Percentiles rank a stretch among this genome's conserved stretches.
phyloP scores from a whole-genome alignment of 35 echinoderm and acorn worm species.

The Stichopus chloronotus region DNA sequence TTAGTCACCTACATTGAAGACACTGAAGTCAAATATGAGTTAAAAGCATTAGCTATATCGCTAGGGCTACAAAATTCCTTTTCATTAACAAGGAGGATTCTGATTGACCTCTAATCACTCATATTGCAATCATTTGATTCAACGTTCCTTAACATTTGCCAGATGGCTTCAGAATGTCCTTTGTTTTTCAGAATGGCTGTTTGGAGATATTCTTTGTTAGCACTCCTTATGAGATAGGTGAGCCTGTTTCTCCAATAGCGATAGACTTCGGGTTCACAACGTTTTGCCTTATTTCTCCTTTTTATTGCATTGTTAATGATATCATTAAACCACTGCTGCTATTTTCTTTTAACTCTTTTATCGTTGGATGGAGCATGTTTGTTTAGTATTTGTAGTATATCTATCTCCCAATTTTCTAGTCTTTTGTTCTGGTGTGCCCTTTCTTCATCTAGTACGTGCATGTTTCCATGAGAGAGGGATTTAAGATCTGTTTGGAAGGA shows the following conservation, averaged over 20 bases:
- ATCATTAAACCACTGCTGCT: slow-evolving; percentile 6
- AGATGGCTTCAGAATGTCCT: neutral
- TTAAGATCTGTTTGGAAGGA: neutral
- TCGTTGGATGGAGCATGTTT: neutral
- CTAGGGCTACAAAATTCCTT: too few relatives aligned
- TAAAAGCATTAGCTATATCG: too few relatives aligned
- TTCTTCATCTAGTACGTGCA: neutral
- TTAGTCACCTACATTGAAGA: too few relatives aligned
- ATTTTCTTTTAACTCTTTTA: neutral
- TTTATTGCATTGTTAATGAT: neutral
- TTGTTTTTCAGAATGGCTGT: neutral
- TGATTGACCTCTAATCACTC: neutral
- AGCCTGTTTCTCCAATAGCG: slow-evolving; percentile 1
- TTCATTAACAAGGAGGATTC: too few relatives aligned
- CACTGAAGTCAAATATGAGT: too few relatives aligned
- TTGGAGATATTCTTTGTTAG: slow-evolving; percentile 1
- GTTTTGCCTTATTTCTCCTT: neutral
- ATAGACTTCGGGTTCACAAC: neutral
- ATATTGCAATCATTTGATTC: neutral
- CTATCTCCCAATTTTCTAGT: neutral
- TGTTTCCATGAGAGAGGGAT: neutral
- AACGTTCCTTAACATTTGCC: neutral
- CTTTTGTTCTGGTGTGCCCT: too few relatives aligned
- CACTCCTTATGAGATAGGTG: neutral
- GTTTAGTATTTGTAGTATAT: neutral